Conservation (phyloP, 2,797 vertebrate genomes). For the Loriculus beryllinus region DNA sequence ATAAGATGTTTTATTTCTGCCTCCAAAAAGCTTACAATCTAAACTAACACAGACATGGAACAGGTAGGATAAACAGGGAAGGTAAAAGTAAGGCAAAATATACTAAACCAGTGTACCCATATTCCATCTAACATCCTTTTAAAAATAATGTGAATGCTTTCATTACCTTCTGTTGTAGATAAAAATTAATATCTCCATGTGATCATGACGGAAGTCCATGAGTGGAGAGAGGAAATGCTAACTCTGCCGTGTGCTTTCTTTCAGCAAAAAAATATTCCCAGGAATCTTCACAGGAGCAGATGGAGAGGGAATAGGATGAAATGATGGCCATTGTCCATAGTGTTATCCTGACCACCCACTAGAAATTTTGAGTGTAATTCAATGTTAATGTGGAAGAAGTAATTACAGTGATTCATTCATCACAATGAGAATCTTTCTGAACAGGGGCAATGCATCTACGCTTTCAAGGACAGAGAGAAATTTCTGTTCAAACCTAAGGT, state of each 20-base stretch:
- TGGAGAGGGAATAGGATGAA: neutral
- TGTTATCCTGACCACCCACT: neutral
- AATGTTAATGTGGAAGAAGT: neutral
- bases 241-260: neutral
- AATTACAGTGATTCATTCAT: neutral
- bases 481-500: neutral
- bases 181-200: neutral
- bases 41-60: neutral
- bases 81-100: neutral
- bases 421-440: neutral
- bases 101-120: neutral
- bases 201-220: neutral
- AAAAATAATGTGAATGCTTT: neutral
- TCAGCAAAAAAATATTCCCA: neutral
- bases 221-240: neutral
- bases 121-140: neutral
- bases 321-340: neutral
- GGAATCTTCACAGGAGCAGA: neutral
- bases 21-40: neutral
- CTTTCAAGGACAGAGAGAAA: neutral
- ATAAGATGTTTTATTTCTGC: neutral
- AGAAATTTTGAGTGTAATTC: neutral
- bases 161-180: neutral
- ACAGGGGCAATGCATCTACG: fast-evolving
- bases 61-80: neutral